These are phyloP conservation scores for Cliona cf. orientalis DNA, from an alignment of 37 sponge, comb jelly and placozoan genomes.

Conservation along the genomic window DNA sequence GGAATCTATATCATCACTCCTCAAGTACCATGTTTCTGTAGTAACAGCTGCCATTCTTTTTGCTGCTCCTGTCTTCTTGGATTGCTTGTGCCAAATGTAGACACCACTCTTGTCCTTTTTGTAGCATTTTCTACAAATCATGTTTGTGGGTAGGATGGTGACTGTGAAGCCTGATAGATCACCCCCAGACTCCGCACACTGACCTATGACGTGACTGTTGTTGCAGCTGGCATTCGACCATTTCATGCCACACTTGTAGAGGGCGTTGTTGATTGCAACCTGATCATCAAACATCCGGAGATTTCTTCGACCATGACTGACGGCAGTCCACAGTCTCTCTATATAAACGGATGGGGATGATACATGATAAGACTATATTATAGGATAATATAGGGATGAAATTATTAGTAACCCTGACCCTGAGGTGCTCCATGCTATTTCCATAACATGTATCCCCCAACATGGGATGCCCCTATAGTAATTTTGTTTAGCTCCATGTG, in stretches of 20 bases:
- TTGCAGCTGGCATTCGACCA: background rate
- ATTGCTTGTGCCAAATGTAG: slow-evolving; percentile 40
- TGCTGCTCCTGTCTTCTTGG: background rate
- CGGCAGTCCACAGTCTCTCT: too few relatives aligned
- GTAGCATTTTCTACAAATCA: slow-evolving; percentile 35
- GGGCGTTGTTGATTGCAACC: slow-evolving; percentile 42
- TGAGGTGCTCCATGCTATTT: too few relatives aligned
- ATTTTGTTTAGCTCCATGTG: too few relatives aligned
- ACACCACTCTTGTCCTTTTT: background rate
- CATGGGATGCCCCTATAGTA: too few relatives aligned
- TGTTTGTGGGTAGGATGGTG: slow-evolving; percentile 17
- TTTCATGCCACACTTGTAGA: slow-evolving; percentile 11
- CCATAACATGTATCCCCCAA: too few relatives aligned
- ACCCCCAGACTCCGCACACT: background rate
- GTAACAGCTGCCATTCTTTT: background rate
- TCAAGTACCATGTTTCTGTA: too few relatives aligned
- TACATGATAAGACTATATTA: background rate
- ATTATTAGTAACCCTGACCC: too few relatives aligned
- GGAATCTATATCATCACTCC: background rate
- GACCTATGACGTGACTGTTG: background rate
- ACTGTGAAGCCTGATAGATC: slow-evolving; percentile 28
- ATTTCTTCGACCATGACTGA: too few relatives aligned
- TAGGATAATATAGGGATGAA: too few relatives aligned
- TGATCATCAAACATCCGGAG: slow-evolving; percentile 53
- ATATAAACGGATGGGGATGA: too few relatives aligned